Conservation (phyloP, 1,140 invertebrate genomes). For the Bilobella aurantiaca region DNA sequence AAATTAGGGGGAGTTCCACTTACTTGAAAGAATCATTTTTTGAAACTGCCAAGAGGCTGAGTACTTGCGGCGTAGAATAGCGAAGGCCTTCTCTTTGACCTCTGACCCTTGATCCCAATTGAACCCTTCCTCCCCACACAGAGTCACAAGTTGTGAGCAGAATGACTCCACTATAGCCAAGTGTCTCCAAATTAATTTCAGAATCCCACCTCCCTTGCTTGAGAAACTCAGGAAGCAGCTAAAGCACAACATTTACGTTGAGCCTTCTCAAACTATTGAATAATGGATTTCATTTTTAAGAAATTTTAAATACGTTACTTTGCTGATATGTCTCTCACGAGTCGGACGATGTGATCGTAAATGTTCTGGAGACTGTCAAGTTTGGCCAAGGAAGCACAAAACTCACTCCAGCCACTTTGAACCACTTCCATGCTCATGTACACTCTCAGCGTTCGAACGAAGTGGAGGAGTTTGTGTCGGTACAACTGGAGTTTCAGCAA, state of each 20-base stretch:
- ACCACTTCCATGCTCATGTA: constrained; percentile 31
- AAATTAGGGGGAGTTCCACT: too few relatives aligned
- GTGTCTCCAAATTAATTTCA: constrained; percentile 24
- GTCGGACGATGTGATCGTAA: constrained; percentile 24
- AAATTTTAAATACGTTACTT: constrained; percentile 22
- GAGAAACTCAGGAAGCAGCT: constrained; percentile 23
- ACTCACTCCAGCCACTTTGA: constrained; percentile 25
- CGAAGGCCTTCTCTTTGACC: constrained; percentile 9
- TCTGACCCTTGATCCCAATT: constrained; percentile 16
- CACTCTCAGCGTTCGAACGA: constrained; percentile 24
- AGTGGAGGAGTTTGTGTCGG: constrained; percentile 25
- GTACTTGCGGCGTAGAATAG: constrained; percentile 13
- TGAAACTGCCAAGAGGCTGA: not conserved
- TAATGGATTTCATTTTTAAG: too few relatives aligned
- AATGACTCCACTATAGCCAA: constrained; percentile 27
- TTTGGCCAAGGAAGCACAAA: constrained; percentile 15
- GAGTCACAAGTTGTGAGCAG: constrained; percentile 14
- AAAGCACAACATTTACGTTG: not conserved
- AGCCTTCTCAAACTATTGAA: too few relatives aligned
- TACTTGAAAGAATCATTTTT: not conserved
- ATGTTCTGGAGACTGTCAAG: constrained; percentile 27
- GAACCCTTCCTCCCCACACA: not conserved
- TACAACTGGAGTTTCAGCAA: constrained; percentile 13
- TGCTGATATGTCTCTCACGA: constrained; percentile 23
- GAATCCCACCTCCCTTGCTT: constrained; percentile 20